phyloP scores from a whole-genome alignment of 1,140 invertebrate species.

The Lordiphosa mommai region DNA sequence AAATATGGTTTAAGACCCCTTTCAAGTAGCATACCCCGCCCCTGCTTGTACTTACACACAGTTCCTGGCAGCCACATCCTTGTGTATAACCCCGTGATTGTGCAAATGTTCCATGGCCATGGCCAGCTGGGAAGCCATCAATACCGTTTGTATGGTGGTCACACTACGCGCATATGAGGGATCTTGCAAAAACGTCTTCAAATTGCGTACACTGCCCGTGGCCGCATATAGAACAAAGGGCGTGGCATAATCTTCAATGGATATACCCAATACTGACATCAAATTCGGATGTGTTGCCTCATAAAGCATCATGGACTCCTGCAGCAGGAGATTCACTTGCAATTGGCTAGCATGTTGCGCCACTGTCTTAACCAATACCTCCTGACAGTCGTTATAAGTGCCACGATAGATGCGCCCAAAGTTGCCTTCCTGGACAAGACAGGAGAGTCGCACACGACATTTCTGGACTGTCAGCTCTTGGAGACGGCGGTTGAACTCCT shows the following conservation, averaged over 20 bases:
- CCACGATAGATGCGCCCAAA: slow-evolving; percentile 95
- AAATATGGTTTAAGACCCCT: slow-evolving; percentile 4
- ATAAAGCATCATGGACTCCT: slow-evolving; percentile 94
- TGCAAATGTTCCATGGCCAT: slow-evolving; percentile 92
- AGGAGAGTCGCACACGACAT: slow-evolving; percentile 88
- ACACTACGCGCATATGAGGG: slow-evolving; percentile 84
- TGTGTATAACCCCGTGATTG: slow-evolving; percentile 93
- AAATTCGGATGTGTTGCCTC: slow-evolving; percentile 91
- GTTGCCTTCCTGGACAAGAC: slow-evolving; percentile 91
- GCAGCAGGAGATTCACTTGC: slow-evolving; percentile 90
- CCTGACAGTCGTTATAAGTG: slow-evolving; percentile 88
- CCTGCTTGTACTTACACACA: slow-evolving; percentile 83
- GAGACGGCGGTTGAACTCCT: slow-evolving; percentile 78
- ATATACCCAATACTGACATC: slow-evolving; percentile 92
- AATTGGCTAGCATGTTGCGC: slow-evolving; percentile 84
- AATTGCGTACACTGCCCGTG: slow-evolving; percentile 88
- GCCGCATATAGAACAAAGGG: slow-evolving; percentile 94
- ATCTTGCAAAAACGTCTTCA: slow-evolving; percentile 89
- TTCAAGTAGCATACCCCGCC: not conserved
- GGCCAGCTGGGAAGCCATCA: slow-evolving; percentile 94
- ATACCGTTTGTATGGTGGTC: slow-evolving; percentile 95
- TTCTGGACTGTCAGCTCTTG: slow-evolving; percentile 78
- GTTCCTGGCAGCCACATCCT: slow-evolving; percentile 94
- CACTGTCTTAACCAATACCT: slow-evolving; percentile 93
- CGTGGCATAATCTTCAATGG: slow-evolving; percentile 90